These are phyloP conservation scores for Melanotaenia pygmaea DNA, from an alignment of 2,797 vertebrate genomes.

Conservation along the genomic window DNA sequence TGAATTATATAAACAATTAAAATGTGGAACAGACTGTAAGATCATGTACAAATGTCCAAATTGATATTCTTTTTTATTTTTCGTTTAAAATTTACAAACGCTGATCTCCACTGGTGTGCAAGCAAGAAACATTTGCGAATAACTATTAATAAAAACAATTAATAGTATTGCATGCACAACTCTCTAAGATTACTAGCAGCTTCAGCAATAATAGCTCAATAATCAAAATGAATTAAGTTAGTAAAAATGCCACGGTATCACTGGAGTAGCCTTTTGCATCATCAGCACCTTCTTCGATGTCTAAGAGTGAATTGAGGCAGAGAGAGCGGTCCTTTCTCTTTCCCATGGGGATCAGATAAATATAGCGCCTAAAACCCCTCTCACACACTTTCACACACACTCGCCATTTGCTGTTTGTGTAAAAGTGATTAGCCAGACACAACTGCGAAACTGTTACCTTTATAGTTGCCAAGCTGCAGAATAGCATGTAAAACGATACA, in stretches of 20 bases:
- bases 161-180: not conserved
- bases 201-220: constrained; percentile 13
- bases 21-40: not conserved
- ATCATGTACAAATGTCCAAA: not conserved
- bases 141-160: not conserved
- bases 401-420: constrained; percentile 93
- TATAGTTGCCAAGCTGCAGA: constrained; percentile 82
- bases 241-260: constrained; percentile 85
- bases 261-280: constrained; percentile 81
- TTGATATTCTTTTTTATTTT: not conserved
- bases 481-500: constrained; percentile 74
- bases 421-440: constrained; percentile 94
- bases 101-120: not conserved
- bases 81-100: not conserved
- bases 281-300: constrained; percentile 90
- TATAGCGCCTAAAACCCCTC: constrained; percentile 86
- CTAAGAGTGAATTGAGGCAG: constrained; percentile 83
- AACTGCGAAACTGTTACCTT: constrained; percentile 92
- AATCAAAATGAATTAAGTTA: constrained; percentile 75
- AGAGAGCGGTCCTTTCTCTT: constrained; percentile 86
- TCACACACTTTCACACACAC: constrained; percentile 41
- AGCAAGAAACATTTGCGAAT: not conserved
- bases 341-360: constrained; percentile 96
- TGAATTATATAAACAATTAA: not conserved
- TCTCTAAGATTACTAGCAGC: not conserved